Evolutionary conservation across 2,888 invertebrate genomes (phyloP), one percentile per base, ranked within the genome.

Genomic region (Mythimna loreyi): DNA sequence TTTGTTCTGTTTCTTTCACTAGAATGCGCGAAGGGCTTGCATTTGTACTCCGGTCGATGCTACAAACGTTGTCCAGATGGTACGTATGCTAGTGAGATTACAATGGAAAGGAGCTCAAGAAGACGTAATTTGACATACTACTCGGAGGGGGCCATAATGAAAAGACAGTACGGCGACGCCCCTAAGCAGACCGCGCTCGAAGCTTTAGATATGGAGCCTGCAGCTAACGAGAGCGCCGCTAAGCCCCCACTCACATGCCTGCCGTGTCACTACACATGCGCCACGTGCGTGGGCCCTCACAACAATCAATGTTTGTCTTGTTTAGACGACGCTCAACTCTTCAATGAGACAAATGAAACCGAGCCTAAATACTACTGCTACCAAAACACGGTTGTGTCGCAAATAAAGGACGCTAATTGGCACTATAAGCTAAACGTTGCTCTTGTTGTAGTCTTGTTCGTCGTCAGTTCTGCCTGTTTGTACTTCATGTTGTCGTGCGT

Each of bases 261-360:
- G 3, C 92, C 95, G 40, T 98, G 98, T 88, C 98, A 98, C 92
- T 98, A 98, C 89, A 96, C 97, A n/a, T 98, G 98, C 89, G 96
- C 96, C 68, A 95, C 96, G 13, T 98, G 98, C 87, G 91, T 93
- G 9, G 98, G 98, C 13, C 97, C 97, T 9, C 96, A 96, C 81
- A 97, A 97, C 90, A 96, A 96, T 85, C 97, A 98, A 85, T 98
- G 98, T 90, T 91, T 95, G 52, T 92, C 96, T 7, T 98, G 98
- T 90, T 96, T 96, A 86, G 96, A 96, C 8, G 98, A 98, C 88
- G 97, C 97, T 8, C 91, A 93, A 76, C 91, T 97, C 59, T 93
- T 93, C 79, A 94, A 94, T 76, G 74, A 86, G 28, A 28, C 28
- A 72, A 93, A 95, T 9, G 93, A 93, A 66, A 81, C 85, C 0